Percentiles rank a stretch among this genome's conserved stretches.
These are phyloP conservation scores for Andricus grossulariae DNA, from an alignment of 1,140 invertebrate genomes.

Conservation along the genomic window DNA sequence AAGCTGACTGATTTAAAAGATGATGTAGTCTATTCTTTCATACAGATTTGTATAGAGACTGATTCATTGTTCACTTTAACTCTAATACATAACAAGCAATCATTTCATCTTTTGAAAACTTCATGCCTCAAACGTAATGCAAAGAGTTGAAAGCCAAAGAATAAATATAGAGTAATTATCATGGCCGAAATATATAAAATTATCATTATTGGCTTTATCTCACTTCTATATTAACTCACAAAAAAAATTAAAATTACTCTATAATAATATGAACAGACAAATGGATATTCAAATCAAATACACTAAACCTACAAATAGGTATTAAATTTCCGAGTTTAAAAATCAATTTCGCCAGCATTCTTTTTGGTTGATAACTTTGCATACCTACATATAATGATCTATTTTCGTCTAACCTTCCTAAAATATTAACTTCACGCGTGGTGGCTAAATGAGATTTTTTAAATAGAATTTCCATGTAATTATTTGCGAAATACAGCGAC, in stretches of 20 bases:
- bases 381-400: background rate
- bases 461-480: no score
- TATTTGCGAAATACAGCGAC: no score
- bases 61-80: background rate
- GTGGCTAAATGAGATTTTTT: conserved; percentile 9
- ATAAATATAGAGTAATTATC: no score
- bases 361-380: background rate
- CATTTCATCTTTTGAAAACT: background rate
- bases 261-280: no score
- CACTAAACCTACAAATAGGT: no score
- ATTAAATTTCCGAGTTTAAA: background rate
- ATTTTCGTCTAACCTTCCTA: conserved; percentile 6
- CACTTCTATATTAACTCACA: no score
- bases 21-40: background rate
- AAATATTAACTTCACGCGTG: conserved; percentile 18
- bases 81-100: background rate
- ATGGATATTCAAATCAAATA: no score
- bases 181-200: no score
- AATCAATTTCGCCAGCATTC: background rate
- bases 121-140: background rate
- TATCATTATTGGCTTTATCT: no score
- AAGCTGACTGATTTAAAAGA: background rate
- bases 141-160: background rate
- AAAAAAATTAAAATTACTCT: no score
- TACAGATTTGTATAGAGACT: background rate